Base-by-base conservation (phyloP, 2,888 invertebrate genomes). In the Trachelus troglodyta region DNA sequence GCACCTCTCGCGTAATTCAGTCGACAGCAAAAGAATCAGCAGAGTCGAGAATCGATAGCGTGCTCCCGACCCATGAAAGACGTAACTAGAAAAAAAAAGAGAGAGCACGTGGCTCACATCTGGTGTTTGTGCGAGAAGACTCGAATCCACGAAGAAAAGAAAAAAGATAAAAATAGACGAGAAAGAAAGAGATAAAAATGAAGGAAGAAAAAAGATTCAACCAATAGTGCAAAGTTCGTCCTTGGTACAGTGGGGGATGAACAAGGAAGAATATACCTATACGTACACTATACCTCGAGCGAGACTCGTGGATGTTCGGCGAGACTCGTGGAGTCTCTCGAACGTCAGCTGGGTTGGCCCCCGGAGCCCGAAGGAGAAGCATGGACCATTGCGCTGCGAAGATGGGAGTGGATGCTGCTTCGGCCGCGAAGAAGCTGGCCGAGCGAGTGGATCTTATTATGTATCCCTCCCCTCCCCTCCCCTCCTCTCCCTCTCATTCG, bases 91-190 rank as follows among this genome's bases (percentile, higher is more conserved):
- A 37, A 75, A 69, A 76, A 78, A 76, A 74, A 37, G 77, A 79
- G 34, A 75, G 37, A 75, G 80, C 84, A 83, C 82, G 83, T 84
- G 83, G 77, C 76, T 68, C 74, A 76, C 84, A 83, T 83, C 76
- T 84, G 82, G 79, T 74, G 75, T 37, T 81, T 79, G 69, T 75
- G 74, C 69, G 40, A 76, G 73, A 77, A 75, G 40, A 23, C 23
- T 23, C 56, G 56, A 77, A 40, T 73, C 40, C 9, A 34, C 23
- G 4, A 71, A 31, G n/a, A 71, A 6, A 74, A 35, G n/a, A 31
- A 73, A 4, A 69, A 75, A 31, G 69, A 34, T 34, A 75, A 79
- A 77, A 40, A 33, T 34, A n/a, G 3, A 56, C 4, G 23, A 40
- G 4, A 74, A 34, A 74, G 31, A 75, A 3, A 69, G 74, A 12